These are phyloP conservation scores for Stenolophus ochropezus DNA, from an alignment of 2,888 invertebrate species.

Conservation along the genomic window DNA sequence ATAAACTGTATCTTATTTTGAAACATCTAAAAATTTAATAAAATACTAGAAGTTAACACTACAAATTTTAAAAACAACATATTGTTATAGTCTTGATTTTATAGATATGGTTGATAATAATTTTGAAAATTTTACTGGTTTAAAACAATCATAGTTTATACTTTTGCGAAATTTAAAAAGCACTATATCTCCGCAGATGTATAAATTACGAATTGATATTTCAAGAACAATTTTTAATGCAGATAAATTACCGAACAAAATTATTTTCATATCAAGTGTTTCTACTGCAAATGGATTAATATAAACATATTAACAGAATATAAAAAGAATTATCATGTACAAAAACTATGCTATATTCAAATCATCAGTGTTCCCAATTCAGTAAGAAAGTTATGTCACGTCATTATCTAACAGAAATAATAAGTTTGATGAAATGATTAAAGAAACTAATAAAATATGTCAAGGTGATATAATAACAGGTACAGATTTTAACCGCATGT, in stretches of 20 bases:
- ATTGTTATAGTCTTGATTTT: conserved; percentile 43
- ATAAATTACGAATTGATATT: background rate
- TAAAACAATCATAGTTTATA: background rate
- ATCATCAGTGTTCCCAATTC: background rate
- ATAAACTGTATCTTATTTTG: too few species aligned
- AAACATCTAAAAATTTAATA: too few species aligned
- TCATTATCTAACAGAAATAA: background rate
- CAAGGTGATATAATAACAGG: too few species aligned
- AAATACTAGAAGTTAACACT: too few species aligned
- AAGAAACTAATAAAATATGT: background rate
- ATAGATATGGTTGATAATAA: conserved; percentile 15
- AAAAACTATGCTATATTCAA: background rate
- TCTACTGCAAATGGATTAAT: background rate
- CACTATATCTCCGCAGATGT: background rate
- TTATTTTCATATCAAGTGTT: background rate
- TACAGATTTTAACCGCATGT: too few species aligned
- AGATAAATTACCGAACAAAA: conserved; percentile 10
- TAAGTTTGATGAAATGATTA: background rate
- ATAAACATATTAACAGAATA: background rate
- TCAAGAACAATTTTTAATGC: background rate
- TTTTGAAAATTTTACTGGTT: too few species aligned
- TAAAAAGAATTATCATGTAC: conserved; percentile 11
- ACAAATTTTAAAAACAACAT: conserved; percentile 49
- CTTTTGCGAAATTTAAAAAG: conserved; percentile 6
- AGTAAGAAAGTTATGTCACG: background rate